phyloP scores from a whole-genome alignment of 2,113 vertebrate species.

The Pterophyllum scalare region DNA sequence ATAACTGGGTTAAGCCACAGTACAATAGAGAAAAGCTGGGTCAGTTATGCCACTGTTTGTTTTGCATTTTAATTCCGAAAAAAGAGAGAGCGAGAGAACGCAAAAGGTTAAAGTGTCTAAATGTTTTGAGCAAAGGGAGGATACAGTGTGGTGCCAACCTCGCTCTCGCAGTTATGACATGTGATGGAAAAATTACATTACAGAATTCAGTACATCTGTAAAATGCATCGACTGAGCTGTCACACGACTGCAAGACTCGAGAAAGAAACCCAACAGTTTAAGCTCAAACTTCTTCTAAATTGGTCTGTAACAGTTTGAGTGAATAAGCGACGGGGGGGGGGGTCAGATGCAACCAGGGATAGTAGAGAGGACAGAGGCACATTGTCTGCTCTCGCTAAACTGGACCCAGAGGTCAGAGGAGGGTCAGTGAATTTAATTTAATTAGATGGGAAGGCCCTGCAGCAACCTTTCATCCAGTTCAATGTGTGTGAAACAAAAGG shows the following conservation, averaged over 20 bases:
- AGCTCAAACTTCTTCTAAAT: slow-evolving; percentile 45
- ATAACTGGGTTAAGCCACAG: not conserved
- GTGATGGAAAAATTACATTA: slow-evolving; percentile 48
- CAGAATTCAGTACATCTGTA: not conserved
- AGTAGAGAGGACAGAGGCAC: slow-evolving; percentile 66
- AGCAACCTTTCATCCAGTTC: slow-evolving; percentile 54
- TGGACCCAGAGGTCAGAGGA: slow-evolving; percentile 66
- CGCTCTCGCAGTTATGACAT: not conserved
- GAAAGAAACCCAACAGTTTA: not conserved
- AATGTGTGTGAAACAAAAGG: slow-evolving; percentile 59
- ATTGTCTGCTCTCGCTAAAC: slow-evolving; percentile 68
- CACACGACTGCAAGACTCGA: slow-evolving; percentile 9
- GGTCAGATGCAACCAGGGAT: slow-evolving; percentile 59
- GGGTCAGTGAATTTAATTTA: slow-evolving; percentile 75
- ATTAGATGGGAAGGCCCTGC: slow-evolving; percentile 67
- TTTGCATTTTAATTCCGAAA: not conserved
- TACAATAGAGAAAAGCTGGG: not conserved
- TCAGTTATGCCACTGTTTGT: not conserved
- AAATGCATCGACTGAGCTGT: slow-evolving; percentile 8
- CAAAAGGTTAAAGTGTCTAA: not conserved
- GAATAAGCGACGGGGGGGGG: slow-evolving; percentile 41
- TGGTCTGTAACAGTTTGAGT: slow-evolving; percentile 47
- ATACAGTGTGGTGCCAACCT: slow-evolving; percentile 25
- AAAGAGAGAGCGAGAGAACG: not conserved
- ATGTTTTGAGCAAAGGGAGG: not conserved